Percentiles rank a stretch among this genome's conserved stretches.
phyloP scores from a whole-genome alignment of 2,797 vertebrate genomes.

The Dryobates pubescens region DNA sequence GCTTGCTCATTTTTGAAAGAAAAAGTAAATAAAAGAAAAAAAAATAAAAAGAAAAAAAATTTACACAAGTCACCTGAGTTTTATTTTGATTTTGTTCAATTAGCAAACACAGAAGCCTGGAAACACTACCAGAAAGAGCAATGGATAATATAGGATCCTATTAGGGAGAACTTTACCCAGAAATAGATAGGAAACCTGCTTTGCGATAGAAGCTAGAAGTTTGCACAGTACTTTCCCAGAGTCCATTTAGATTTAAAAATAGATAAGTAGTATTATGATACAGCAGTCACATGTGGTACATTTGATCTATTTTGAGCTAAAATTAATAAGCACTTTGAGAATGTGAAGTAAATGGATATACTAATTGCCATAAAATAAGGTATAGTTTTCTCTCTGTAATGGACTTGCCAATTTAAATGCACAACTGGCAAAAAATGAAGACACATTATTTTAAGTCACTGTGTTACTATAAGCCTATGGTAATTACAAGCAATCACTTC shows the following conservation, averaged over 20 bases:
- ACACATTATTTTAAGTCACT: background rate
- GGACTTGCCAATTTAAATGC: background rate
- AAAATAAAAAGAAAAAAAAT: background rate
- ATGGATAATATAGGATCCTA: background rate
- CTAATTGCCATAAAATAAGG: conserved; percentile 65
- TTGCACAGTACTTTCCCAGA: conserved; percentile 60
- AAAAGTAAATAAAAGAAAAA: background rate
- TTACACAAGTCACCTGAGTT: background rate
- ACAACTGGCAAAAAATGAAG: background rate
- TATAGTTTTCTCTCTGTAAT: conserved; percentile 32
- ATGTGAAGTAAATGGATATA: conserved; percentile 63
- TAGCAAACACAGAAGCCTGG: background rate
- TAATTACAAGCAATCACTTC: background rate
- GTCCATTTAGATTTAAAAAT: conserved; percentile 71
- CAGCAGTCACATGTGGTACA: conserved; percentile 67
- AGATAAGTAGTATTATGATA: conserved; percentile 66
- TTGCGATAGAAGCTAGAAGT: conserved; percentile 37
- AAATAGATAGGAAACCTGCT: conserved; percentile 35
- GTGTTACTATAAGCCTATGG: background rate
- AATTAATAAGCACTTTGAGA: conserved; percentile 67
- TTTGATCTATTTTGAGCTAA: conserved; percentile 69
- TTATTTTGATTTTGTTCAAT: background rate
- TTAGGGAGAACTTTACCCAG: conserved; percentile 3
- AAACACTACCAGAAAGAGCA: background rate
- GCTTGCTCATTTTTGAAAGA: background rate